Base-by-base conservation (phyloP, 2,888 invertebrate genomes). In the Atrina japonica region DNA sequence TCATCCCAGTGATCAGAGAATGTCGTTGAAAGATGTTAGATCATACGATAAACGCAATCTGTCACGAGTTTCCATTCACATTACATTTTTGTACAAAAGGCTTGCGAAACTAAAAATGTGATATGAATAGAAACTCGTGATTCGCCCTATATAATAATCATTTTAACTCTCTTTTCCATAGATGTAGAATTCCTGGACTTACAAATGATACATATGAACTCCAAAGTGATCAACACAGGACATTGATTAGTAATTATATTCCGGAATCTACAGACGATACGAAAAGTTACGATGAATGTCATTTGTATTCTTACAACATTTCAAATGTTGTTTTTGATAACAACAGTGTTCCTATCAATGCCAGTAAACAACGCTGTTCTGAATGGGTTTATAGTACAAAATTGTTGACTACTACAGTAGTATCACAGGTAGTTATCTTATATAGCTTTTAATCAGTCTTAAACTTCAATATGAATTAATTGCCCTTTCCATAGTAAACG, bases 351-450 rank as follows among this genome's bases (percentile, higher is more conserved):
- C 66, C 72, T 59, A 29, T 25, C 23, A 69, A 68, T 27, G 53
- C 30, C 3, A 63, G 52, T 1, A 49, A 25, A 35, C 11, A 5
- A 1, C 71, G 66, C 53, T 81, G 81, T 61, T 53, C 65, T 21
- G 60, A 69, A 29, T 81, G 81, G 81, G 81, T 81, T n/a, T 81
- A 76, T 64, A 70, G 65, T 30, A 59, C 69, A 40, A 27, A n/a
- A 3, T 68, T 77, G 2, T 78, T 68, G 41, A 66, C 65, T 7
- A 56, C 58, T 16, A 78, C 81, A 5, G 76, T 81, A 56, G 55
- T 77, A 14, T 73, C 73, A 49, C 30, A 78, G 75, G 81, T 80
- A 74, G 70, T 3, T 25, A 25, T 11, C 6, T 0, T 23, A n/a
- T n/a, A n/a, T n/a, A n/a, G n/a, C n/a, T n/a, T n/a, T n/a, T n/a